Conservation (phyloP, 2,888 invertebrate genomes). For the Clistopyga incitator region DNA sequence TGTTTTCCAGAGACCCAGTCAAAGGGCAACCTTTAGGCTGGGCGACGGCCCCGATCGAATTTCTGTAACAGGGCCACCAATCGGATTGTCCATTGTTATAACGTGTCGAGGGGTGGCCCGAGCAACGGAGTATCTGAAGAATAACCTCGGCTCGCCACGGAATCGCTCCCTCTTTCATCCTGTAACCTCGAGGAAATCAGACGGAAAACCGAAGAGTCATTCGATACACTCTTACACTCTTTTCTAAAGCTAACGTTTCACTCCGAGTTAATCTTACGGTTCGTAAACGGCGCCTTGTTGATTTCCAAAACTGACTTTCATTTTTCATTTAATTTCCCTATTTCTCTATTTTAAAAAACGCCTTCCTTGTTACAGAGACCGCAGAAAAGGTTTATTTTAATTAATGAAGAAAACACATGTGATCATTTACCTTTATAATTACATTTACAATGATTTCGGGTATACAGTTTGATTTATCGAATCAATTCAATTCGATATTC, state of each 20-base stretch:
- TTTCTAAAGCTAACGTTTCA: conserved; percentile 37
- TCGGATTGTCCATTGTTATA: conserved; percentile 65
- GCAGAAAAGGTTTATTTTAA: too few relatives aligned
- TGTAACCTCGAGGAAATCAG: conserved; percentile 50
- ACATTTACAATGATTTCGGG: too few relatives aligned
- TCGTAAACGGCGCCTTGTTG: too few relatives aligned
- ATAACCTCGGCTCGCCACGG: background rate
- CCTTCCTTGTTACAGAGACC: too few relatives aligned
- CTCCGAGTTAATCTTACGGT: too few relatives aligned
- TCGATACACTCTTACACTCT: conserved; percentile 60
- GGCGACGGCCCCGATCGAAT: conserved; percentile 39
- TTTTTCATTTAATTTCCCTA: too few relatives aligned
- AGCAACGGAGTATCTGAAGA: background rate
- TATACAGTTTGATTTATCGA: too few relatives aligned
- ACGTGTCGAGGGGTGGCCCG: background rate
- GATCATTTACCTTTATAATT: too few relatives aligned
- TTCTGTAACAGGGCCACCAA: conserved; percentile 39
- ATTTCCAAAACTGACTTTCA: too few relatives aligned
- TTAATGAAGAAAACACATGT: too few relatives aligned
- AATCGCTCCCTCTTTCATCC: conserved; percentile 42
- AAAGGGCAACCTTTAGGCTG: background rate
- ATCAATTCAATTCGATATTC: too few relatives aligned
- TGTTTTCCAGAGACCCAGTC: conserved; percentile 12
- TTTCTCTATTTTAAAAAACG: too few relatives aligned
- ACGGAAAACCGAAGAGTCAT: conserved; percentile 72